Percentiles rank a stretch among this genome's conserved stretches.
Conservation (phyloP, 1,140 invertebrate genomes). For the Papilio xuthus region DNA sequence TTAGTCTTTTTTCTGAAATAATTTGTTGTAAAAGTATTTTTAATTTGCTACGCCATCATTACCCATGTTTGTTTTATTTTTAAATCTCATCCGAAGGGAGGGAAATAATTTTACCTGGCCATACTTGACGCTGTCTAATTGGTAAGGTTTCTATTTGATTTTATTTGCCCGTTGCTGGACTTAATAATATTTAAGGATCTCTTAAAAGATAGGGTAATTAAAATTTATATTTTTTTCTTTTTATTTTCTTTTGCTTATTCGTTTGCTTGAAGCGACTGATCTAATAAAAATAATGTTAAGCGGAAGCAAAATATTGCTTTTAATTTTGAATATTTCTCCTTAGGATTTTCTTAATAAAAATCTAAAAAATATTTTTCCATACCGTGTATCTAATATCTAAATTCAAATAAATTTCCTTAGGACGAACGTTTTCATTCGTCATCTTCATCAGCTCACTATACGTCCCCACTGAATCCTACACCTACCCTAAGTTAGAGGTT, state of each 20-base stretch:
- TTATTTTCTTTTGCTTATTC: background rate
- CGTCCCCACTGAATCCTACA: too few relatives aligned
- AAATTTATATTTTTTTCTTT: background rate
- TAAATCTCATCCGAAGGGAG: background rate
- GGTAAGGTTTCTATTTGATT: background rate
- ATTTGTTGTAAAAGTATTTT: background rate
- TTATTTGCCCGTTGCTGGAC: background rate
- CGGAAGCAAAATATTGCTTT: background rate
- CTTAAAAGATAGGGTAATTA: background rate
- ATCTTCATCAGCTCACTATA: too few relatives aligned
- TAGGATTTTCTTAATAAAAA: too few relatives aligned
- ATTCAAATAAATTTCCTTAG: too few relatives aligned
- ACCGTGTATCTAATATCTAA: too few relatives aligned
- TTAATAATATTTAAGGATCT: background rate
- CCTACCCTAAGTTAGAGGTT: too few relatives aligned
- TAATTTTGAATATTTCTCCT: background rate
- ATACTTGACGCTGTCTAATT: constrained; percentile 3
- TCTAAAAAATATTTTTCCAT: too few relatives aligned
- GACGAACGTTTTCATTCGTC: too few relatives aligned
- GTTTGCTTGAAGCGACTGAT: background rate
- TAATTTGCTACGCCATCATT: constrained; percentile 1
- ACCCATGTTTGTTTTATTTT: background rate
- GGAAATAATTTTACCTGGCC: background rate
- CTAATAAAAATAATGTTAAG: background rate
- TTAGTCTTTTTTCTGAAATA: constrained; percentile 3